Evolutionary conservation across 2,888 invertebrate genomes (phyloP), one percentile per base, ranked within the genome.

Genomic region (Thereva unica): DNA sequence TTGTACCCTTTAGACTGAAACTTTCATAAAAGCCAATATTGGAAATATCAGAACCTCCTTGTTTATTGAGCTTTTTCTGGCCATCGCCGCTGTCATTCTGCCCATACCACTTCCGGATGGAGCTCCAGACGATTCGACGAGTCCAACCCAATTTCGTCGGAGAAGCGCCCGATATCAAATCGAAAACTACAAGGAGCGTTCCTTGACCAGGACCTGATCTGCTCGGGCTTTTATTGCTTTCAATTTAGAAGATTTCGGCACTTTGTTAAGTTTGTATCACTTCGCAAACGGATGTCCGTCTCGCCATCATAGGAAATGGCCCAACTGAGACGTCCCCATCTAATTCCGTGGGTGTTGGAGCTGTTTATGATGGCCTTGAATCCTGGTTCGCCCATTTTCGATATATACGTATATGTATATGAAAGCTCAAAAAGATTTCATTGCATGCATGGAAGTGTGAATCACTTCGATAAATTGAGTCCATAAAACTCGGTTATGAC

Each of bases 1-100:
- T 66, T 65, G 61, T 50, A 54, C 61, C 55, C 65, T 61, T 55
- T 65, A 61, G 64, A 57, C 56, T 41, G 34, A 53, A 55, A 57
- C 52, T 47, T 23, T 50, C 64, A 50, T 64, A 64, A 64, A 38
- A 52, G 53, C 50, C 10, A 68, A 68, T 64, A 50, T 68, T 47
- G 57, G 45, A 68, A 68, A 56, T 54, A 52, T 61, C 45, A 38
- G 40, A 52, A 53, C 53, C 23, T 53, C 38, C 6, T 53, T 53
- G 53, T 53, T 53, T 53, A 53, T 40, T 37, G 37, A 53, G 38
- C 38, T 53, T 38, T 37, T 52, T 53, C 38, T 38, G 37, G 5
- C 10, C 5, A 38, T 5, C 38, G 40, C 12, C 47, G 9, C n/a
- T 7, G n/a, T 12, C 47, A 47, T 6, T n/a, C 23, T 7, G 35